Base-by-base conservation (phyloP, 1,140 invertebrate genomes). In the Coptotermes formosanus region DNA sequence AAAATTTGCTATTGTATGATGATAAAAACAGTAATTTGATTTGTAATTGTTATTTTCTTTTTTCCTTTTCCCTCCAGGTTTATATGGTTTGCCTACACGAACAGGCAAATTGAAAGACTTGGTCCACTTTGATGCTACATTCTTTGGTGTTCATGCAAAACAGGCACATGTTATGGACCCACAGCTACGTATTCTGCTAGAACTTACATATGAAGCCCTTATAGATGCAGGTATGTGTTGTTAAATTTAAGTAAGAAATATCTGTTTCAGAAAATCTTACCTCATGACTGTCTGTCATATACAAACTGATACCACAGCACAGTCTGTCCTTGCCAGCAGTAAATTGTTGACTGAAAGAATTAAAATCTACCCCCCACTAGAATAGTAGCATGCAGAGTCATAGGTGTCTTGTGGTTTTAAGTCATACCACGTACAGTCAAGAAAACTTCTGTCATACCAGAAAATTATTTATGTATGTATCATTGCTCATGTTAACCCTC, bases 141-240 rank as follows among this genome's bases (percentile, higher is more conserved):
- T 98, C 91, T 99, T 99, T 91, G 97, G 97, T 69, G 97, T 99
- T 12, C 97, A 98, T 90, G 95, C 95, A 2, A 98, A 98, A 92
- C 97, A 99, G 90, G 98, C 98, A 2, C 93, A 98, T 88, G 93
- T 94, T 64, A 99, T 99, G 98, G 98, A 99, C 90, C 98, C 98
- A 9, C 97, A 99, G 91, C 91, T 99, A 64, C 92, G 98, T 87
- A 92, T 99, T 88, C 91, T 99, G 44, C 93, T 99, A 8, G 98
- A 99, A 92, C 90, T 95, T n/a, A 97, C 98, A 3, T 95, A 99
- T 91, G 98, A 99, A 92, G 96, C 97, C 1, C 96, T 99, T 86
- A 92, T 99, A 86, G 98, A 99, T 93, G 96, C 98, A 83, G 97
- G 97, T 88, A 89, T 89, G 83, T 86, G 3, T 83, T 55, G 19